Conservation (phyloP, 2,888 invertebrate genomes). For the Empis stercorea region DNA sequence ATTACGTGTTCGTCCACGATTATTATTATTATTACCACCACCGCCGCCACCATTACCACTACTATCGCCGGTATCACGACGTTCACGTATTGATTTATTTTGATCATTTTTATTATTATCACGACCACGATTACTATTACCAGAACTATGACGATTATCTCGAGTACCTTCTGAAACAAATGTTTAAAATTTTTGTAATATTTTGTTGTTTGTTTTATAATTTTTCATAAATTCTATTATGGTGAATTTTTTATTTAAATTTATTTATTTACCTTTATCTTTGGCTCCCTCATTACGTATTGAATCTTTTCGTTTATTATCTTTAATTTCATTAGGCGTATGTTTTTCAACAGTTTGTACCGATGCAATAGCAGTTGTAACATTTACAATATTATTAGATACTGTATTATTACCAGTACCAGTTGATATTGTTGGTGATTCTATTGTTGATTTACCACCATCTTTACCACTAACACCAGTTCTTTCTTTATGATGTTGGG, state of each 20-base stretch:
- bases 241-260: not conserved
- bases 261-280: constrained; percentile 34
- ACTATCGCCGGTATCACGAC: constrained; percentile 23
- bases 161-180: constrained; percentile 7
- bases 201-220: not conserved
- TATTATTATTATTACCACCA: constrained; percentile 18
- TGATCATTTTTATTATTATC: constrained; percentile 12
- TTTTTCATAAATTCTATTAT: too few relatives aligned
- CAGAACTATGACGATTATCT: constrained; percentile 20
- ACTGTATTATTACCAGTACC: constrained; percentile 6
- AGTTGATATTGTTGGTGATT: constrained; percentile 8
- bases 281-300: constrained; percentile 24
- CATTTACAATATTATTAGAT: not conserved
- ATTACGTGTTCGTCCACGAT: constrained; percentile 28
- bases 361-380: not conserved
- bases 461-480: constrained; percentile 14
- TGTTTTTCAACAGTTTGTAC: constrained; percentile 11
- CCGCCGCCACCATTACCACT: constrained; percentile 17
- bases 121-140: constrained; percentile 19
- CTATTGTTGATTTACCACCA: constrained; percentile 7
- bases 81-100: constrained; percentile 19
- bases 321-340: constrained; percentile 12
- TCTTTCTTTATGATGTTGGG: constrained; percentile 47
- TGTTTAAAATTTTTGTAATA: not conserved
- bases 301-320: constrained; percentile 16